Evolutionary conservation across 1,140 invertebrate genomes (phyloP).

Genomic region (Cheumatopsyche charites): DNA sequence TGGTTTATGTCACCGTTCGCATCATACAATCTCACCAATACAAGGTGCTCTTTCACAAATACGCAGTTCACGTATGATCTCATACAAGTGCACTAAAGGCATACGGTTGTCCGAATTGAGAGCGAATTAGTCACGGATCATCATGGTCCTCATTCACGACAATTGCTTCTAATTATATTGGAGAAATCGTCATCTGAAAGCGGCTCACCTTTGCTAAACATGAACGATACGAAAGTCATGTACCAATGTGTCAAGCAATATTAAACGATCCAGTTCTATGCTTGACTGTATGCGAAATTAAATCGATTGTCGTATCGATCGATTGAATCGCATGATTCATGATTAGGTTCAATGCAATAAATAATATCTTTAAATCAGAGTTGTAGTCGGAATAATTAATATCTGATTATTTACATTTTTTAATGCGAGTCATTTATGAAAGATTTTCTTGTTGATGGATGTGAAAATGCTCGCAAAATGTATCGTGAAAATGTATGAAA

Average conservation of each 20-base stretch:
- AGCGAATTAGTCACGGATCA: constrained; percentile 43
- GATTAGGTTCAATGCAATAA: too few relatives aligned
- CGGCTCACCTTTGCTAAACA: constrained; percentile 14
- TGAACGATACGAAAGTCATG: neutral
- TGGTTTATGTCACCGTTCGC: neutral
- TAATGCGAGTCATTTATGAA: too few relatives aligned
- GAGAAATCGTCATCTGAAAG: constrained; percentile 36
- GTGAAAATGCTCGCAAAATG: too few relatives aligned
- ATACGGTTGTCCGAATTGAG: constrained; percentile 35
- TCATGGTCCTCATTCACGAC: constrained; percentile 44
- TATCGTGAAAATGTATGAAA: constrained; percentile 13
- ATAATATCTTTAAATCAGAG: too few relatives aligned
- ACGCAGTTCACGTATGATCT: neutral
- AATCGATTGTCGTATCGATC: neutral
- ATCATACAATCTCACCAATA: neutral
- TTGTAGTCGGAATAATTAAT: too few relatives aligned
- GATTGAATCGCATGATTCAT: neutral
- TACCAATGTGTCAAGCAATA: neutral
- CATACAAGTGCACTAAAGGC: neutral
- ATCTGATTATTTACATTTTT: too few relatives aligned
- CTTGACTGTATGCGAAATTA: neutral
- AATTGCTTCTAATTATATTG: constrained; percentile 47
- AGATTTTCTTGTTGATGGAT: too few relatives aligned
- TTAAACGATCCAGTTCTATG: neutral
- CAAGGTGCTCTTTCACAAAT: neutral